These are phyloP conservation scores for Actinostola sp. DNA, from an alignment of 92 coral and sea anemone genomes.

Conservation along the genomic window DNA sequence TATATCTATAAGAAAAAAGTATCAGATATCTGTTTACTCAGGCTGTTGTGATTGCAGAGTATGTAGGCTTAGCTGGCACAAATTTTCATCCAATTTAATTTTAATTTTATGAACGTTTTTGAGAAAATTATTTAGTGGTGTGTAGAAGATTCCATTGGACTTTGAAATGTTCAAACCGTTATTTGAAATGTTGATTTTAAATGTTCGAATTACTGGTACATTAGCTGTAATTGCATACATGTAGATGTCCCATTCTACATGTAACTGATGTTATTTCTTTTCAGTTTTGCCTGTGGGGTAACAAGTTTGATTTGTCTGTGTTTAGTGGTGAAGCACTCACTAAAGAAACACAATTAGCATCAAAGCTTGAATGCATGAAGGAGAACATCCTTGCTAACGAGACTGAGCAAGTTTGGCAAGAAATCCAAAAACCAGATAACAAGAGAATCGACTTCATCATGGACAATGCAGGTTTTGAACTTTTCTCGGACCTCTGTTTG, in stretches of 20 bases:
- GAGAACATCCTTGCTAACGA: constrained; percentile 81
- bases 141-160: too few species aligned
- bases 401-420: constrained; percentile 71
- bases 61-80: too few species aligned
- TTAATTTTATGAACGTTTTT: too few species aligned
- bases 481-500: constrained; percentile 90
- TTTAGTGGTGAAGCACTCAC: constrained; percentile 83
- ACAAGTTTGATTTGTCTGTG: constrained; percentile 95
- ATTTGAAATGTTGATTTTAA: too few species aligned
- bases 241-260: background rate
- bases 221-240: too few species aligned
- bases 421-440: constrained; percentile 38
- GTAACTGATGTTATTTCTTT: background rate
- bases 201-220: too few species aligned
- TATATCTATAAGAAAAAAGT: too few species aligned
- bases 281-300: constrained; percentile 97
- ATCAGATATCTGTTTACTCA: too few species aligned
- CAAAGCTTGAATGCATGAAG: constrained; percentile 71
- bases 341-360: constrained; percentile 56
- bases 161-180: too few species aligned
- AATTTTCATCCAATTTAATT: too few species aligned
- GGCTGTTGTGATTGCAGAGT: too few species aligned
- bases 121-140: too few species aligned
- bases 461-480: constrained; percentile 98
- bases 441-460: constrained; percentile 86